Evolutionary conservation across 2,113 vertebrate genomes (phyloP).

Genomic region (Gorsachius goisagi): DNA sequence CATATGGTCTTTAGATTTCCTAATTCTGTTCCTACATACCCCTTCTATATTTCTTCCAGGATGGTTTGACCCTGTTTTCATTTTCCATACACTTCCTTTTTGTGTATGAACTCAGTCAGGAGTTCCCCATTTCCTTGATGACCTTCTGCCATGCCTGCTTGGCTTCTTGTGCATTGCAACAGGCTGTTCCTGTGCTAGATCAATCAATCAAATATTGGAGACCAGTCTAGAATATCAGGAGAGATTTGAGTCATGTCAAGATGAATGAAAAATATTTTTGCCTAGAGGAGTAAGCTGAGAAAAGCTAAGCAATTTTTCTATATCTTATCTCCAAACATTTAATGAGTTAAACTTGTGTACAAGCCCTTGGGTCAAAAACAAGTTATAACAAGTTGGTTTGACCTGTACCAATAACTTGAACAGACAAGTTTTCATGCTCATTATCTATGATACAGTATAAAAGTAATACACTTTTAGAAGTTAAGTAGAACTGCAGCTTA

Average conservation of each 20-base stretch:
- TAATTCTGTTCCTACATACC: neutral
- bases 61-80: neutral
- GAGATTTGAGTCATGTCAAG: neutral
- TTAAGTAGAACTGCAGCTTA: neutral
- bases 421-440: neutral
- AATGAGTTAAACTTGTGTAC: neutral
- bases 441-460: neutral
- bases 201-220: neutral
- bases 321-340: neutral
- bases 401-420: neutral
- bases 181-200: neutral
- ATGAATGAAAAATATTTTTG: neutral
- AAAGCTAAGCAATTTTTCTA: neutral
- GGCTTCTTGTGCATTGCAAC: neutral
- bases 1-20: neutral
- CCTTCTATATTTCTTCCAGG: neutral
- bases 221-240: neutral
- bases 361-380: neutral
- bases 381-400: neutral
- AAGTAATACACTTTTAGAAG: neutral
- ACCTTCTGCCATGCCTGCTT: neutral
- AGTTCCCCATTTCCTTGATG: neutral
- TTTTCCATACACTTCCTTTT: neutral
- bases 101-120: neutral
- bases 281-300: neutral